phyloP scores from a whole-genome alignment of 2,888 invertebrate species.

The Sinotaia quadrata region DNA sequence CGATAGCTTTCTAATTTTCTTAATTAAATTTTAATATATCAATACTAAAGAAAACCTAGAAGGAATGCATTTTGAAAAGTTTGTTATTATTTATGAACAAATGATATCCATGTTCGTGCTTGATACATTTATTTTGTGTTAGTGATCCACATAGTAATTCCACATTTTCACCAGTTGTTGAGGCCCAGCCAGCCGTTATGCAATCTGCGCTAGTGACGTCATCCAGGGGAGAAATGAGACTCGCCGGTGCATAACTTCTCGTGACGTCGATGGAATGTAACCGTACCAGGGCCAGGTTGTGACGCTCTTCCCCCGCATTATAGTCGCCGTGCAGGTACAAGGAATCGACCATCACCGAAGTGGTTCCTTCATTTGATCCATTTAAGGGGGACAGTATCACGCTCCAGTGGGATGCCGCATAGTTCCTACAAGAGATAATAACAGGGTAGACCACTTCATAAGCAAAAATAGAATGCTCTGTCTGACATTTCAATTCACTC shows the following conservation, averaged over 20 bases:
- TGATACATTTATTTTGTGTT: too few relatives aligned
- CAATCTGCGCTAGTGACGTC: slow-evolving; percentile 20
- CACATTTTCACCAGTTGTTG: background rate
- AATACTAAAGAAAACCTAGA: too few relatives aligned
- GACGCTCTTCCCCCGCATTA: background rate
- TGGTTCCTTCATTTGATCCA: background rate
- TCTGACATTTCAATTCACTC: background rate
- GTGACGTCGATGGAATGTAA: slow-evolving; percentile 12
- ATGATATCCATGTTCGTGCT: too few relatives aligned
- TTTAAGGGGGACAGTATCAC: too few relatives aligned
- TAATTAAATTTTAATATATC: too few relatives aligned
- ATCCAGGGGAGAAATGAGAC: slow-evolving; percentile 11
- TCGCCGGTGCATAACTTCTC: background rate
- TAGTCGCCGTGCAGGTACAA: slow-evolving; percentile 16
- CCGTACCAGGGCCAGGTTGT: slow-evolving; percentile 19
- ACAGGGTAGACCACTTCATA: too few relatives aligned
- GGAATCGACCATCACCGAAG: slow-evolving; percentile 9
- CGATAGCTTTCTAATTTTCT: too few relatives aligned
- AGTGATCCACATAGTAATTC: too few relatives aligned
- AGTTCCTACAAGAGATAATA: too few relatives aligned
- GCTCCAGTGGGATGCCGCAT: background rate
- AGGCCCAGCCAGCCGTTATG: slow-evolving; percentile 21
- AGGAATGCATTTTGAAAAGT: too few relatives aligned
- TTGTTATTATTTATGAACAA: too few relatives aligned
- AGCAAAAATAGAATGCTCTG: background rate